phyloP scores from a whole-genome alignment of 2,113 vertebrate species.

The Thamnophis sirtalis region DNA sequence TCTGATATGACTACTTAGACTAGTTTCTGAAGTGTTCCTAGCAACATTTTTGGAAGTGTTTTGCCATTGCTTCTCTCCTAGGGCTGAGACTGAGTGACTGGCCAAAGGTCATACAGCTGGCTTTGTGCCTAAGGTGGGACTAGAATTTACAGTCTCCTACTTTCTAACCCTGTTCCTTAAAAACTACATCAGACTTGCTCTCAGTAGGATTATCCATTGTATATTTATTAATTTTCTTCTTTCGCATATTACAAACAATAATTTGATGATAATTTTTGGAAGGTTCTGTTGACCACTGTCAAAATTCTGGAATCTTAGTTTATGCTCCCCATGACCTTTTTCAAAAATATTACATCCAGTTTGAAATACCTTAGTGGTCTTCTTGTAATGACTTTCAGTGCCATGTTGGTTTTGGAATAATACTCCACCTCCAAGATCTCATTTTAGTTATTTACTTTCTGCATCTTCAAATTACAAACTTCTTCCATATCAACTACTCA shows the following conservation, averaged over 20 bases:
- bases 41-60: background rate
- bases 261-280: background rate
- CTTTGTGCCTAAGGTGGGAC: background rate
- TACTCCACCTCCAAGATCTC: slow-evolving; percentile 12
- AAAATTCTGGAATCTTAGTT: slow-evolving; percentile 23
- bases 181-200: background rate
- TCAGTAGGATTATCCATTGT: background rate
- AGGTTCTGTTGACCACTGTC: background rate
- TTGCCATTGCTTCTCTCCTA: background rate
- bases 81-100: background rate
- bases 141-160: background rate
- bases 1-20: background rate
- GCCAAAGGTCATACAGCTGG: background rate
- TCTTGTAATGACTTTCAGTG: slow-evolving; percentile 34
- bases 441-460: slow-evolving; percentile 56
- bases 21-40: background rate
- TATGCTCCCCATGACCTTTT: slow-evolving; percentile 26
- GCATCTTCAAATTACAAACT: slow-evolving; percentile 52
- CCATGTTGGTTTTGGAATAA: slow-evolving; percentile 36
- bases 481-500: slow-evolving; percentile 54
- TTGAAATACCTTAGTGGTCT: slow-evolving; percentile 54
- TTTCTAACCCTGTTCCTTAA: background rate
- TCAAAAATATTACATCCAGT: slow-evolving; percentile 40
- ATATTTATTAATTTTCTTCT: background rate
- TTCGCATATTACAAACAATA: background rate